Base-by-base conservation (phyloP, 1,140 invertebrate genomes). In the Cydia amplana region DNA sequence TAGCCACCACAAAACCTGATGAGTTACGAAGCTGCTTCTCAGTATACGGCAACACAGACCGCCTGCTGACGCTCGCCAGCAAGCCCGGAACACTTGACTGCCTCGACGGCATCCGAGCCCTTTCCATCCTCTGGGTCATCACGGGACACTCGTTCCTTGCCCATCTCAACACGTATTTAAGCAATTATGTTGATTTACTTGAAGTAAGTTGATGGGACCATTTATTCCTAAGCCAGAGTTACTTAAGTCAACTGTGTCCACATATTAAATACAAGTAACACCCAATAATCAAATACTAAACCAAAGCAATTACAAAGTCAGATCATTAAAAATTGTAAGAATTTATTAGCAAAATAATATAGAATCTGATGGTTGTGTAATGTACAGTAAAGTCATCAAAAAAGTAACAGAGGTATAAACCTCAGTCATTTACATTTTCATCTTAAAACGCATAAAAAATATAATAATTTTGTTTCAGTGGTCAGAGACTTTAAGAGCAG, bases 41-140 rank as follows among this genome's bases (percentile, higher is more conserved):
- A 3, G 72, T 87, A 0, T 89, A 87, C 73, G 93, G 86, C 1
- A 93, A 89, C 51, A 83, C 83, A 0, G 70, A 75, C 49, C 85
- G 84, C 16, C 75, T 93, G 0, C 25, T 88, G 4, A 86, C 83
- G 0, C 87, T 87, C 63, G 76, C 73, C 2, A 55, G 79, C 0
- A 78, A 73, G 6, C 74, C 86, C n/a, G 82, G 83, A 3, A 65
- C 85, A 0, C 28, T 95, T 7, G 85, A 91, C 25, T 94, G 93
- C 74, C 76, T 95, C 36, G 94, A 94, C 73, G 95, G 95, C 0
- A 84, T 95, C 46, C 90, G 94, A 25, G 93, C 94, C 18, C 84
- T 96, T 10, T 94, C 94, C 23, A 95, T 96, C 93, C 87, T 94
- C 20, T 96, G 95, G 95, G 94, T 96, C 23, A 92, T 96, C 20